Percentiles rank a stretch among this genome's conserved stretches.
Conservation (phyloP, 2,113 vertebrate species). For the Prinia subflava region DNA sequence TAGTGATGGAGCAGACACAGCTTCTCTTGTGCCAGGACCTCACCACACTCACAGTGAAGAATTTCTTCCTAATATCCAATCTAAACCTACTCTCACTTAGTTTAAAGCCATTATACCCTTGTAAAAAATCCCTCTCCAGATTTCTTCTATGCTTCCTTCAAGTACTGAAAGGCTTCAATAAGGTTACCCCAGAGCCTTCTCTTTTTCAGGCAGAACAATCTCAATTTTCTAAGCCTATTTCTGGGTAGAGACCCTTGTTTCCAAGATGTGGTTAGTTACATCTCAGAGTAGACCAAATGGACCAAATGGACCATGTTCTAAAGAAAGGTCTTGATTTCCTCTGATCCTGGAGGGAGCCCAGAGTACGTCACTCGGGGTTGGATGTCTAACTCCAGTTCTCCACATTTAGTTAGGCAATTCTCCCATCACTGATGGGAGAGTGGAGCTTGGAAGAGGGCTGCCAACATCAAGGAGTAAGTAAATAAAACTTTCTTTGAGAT, state of each 20-base stretch:
- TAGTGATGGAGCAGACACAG: accelerated
- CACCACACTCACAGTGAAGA: not conserved
- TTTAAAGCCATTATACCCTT: not conserved
- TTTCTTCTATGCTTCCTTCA: not conserved
- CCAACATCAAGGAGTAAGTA: not conserved
- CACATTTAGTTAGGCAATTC: not conserved
- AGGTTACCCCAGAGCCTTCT: not conserved
- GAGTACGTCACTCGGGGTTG: not conserved
- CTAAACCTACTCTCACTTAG: not conserved
- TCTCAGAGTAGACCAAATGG: not conserved
- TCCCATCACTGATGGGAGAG: not conserved
- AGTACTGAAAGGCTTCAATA: not conserved
- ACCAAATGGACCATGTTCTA: not conserved
- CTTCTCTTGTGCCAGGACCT: not conserved
- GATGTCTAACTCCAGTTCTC: not conserved
- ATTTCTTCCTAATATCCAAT: not conserved
- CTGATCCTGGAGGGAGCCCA: not conserved
- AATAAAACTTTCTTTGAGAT: not conserved
- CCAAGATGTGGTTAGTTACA: not conserved
- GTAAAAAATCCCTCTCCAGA: not conserved
- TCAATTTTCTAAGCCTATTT: not conserved
- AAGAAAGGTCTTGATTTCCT: not conserved
- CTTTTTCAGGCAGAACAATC: not conserved
- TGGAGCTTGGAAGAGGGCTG: not conserved
- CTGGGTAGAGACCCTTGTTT: not conserved